Percentiles rank a stretch among this genome's conserved stretches.
Evolutionary conservation across 2,113 vertebrate genomes (phyloP).

Genomic region (Cichladusa arquata): DNA sequence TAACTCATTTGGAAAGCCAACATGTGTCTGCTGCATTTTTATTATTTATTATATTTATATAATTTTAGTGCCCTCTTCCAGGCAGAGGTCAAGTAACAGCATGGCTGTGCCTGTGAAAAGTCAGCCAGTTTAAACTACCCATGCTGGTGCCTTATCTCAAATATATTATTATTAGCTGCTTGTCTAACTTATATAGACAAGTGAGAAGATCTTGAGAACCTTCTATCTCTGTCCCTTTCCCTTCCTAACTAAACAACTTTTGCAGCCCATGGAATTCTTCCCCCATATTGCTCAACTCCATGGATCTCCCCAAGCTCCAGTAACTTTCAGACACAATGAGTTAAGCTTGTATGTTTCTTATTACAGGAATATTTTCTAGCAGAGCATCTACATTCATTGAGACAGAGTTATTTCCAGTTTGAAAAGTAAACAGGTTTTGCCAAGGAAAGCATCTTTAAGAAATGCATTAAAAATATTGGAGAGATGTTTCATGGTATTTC

Average conservation of each 20-base stretch:
- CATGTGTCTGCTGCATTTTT: background rate
- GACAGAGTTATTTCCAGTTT: background rate
- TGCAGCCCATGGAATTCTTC: background rate
- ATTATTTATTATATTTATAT: background rate
- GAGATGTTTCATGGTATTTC: background rate
- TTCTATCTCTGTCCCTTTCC: background rate
- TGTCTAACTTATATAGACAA: background rate
- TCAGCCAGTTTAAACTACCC: background rate
- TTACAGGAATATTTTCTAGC: background rate
- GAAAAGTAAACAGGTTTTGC: background rate
- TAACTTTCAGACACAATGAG: background rate
- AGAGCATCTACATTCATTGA: background rate
- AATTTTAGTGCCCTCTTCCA: background rate
- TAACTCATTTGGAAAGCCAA: background rate
- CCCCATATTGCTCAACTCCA: rapidly evolving
- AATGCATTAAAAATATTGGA: background rate
- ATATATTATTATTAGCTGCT: background rate
- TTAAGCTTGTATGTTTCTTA: background rate
- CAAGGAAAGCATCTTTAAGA: background rate
- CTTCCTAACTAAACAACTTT: background rate
- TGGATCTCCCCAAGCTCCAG: background rate
- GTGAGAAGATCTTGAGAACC: background rate
- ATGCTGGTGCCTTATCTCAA: background rate
- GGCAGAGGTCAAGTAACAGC: background rate
- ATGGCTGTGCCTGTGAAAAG: background rate